Evolutionary conservation across 1,140 invertebrate species (phyloP), one percentile per base, ranked within the genome.

Genomic region (Muscidifurax raptorellus): DNA sequence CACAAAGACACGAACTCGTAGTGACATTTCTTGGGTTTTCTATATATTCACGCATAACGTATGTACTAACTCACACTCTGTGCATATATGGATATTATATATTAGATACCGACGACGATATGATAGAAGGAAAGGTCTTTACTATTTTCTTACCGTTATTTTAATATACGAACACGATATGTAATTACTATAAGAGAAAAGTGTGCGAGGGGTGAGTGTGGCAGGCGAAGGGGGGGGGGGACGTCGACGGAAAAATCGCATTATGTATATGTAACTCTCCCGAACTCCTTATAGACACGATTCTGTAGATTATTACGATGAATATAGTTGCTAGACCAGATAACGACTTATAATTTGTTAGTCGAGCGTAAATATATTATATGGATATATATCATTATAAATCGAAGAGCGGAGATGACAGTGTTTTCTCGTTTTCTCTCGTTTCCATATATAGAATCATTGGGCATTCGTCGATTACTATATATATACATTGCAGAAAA

Each of bases 71-170:
- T 25, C 25, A 18, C 69, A 30, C 52, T 44, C 3, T 44, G 13
- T 75, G 36, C 47, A 36, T 52, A 2, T 52, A 52, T 52, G 18
- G 1, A 52, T 22, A 52, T 40, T 7, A 52, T 59, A 59, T n/a
- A 59, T 59, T n/a, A 59, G 22, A 59, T 59, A 7, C 6, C n/a
- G 52, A n/a, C 18, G 52, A 15, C 44, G 44, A 47, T 47, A 18
- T 18, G 4, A 47, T 47, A 69, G 25, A n/a, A 64, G 36, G n/a
- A 75, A 67, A 47, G 36, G 52, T 76, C 36, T 78, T 78, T n/a
- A 71, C 36, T 83, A 83, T 83, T 83, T 83, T 83, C 76, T 83
- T 83, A 78, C 75, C 52, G 40, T 83, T 83, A 71, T 77, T 83
- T 83, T 77, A 83, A 47, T 66, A 69, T 47, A 64, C 2, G 12